phyloP scores from a whole-genome alignment of 2,888 invertebrate genomes.

The Pteria penguin region DNA sequence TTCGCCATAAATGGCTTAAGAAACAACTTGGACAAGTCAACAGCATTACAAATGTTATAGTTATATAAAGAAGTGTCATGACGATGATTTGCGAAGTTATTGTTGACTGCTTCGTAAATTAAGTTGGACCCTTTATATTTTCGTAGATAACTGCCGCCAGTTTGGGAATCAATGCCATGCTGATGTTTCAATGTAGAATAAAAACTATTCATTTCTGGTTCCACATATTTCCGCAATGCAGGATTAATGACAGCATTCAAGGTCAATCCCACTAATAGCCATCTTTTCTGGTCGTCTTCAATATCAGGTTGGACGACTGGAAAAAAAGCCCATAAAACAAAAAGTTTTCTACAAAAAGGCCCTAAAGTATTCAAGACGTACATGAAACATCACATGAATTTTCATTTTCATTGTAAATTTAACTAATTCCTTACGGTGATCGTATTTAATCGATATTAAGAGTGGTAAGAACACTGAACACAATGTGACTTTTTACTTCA shows the following conservation, averaged over 20 bases:
- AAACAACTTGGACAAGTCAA: constrained; percentile 46
- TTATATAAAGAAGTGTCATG: constrained; percentile 3
- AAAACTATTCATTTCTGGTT: constrained; percentile 5
- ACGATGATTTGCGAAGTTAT: constrained; percentile 19
- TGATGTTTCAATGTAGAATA: constrained; percentile 13
- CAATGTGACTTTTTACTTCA: no score
- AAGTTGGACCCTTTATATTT: constrained; percentile 22
- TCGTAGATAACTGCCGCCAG: constrained; percentile 6
- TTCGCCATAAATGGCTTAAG: constrained; percentile 39
- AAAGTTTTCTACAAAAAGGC: no score
- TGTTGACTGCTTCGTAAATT: constrained; percentile 47
- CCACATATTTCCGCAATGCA: constrained; percentile 31
- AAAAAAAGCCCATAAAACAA: no score
- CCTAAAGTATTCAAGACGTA: no score
- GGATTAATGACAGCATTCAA: constrained; percentile 43
- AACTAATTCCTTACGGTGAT: no score
- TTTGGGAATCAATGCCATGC: constrained; percentile 38
- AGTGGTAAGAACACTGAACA: no score
- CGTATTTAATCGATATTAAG: no score
- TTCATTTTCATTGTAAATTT: no score
- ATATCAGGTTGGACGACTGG: constrained; percentile 20
- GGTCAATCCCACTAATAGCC: constrained; percentile 46
- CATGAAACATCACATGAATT: no score
- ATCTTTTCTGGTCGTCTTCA: constrained; percentile 45
- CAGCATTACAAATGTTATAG: constrained; percentile 30